These are phyloP conservation scores for Aporophyla lueneburgensis DNA, from an alignment of 2,888 invertebrate species.

Conservation along the genomic window DNA sequence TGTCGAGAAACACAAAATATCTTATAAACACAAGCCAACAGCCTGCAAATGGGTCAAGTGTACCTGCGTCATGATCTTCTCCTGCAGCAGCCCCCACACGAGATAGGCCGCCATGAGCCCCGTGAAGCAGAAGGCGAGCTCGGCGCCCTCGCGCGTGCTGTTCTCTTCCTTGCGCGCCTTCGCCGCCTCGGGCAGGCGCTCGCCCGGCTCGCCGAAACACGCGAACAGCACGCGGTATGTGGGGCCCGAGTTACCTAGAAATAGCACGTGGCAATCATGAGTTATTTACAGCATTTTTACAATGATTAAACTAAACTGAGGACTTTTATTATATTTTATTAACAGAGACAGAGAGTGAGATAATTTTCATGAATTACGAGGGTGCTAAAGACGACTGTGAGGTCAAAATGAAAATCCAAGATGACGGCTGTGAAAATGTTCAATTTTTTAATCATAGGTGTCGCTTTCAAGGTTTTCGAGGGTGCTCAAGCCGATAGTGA, in stretches of 20 bases:
- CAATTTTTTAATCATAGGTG: too few relatives aligned
- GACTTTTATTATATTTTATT: too few relatives aligned
- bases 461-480: too few relatives aligned
- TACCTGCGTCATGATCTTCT: conserved; percentile 98
- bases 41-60: neutral
- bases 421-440: too few relatives aligned
- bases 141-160: conserved; percentile 73
- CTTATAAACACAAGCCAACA: neutral
- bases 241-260: conserved; percentile 73
- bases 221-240: conserved; percentile 77
- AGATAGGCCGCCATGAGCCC: conserved; percentile 98
- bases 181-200: conserved; percentile 77
- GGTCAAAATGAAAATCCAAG: too few relatives aligned
- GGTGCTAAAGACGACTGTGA: too few relatives aligned
- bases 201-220: conserved; percentile 82
- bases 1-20: neutral
- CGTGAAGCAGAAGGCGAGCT: conserved; percentile 93
- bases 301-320: too few relatives aligned
- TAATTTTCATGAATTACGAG: too few relatives aligned
- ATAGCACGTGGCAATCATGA: neutral
- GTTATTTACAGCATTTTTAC: neutral
- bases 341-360: too few relatives aligned
- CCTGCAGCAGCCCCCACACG: conserved; percentile 99
- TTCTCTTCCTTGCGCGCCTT: conserved; percentile 70
- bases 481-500: too few relatives aligned